Percentiles rank a stretch among this genome's conserved stretches.
Conservation (phyloP, 1,140 invertebrate species). For the Drosophila pectinifera region DNA sequence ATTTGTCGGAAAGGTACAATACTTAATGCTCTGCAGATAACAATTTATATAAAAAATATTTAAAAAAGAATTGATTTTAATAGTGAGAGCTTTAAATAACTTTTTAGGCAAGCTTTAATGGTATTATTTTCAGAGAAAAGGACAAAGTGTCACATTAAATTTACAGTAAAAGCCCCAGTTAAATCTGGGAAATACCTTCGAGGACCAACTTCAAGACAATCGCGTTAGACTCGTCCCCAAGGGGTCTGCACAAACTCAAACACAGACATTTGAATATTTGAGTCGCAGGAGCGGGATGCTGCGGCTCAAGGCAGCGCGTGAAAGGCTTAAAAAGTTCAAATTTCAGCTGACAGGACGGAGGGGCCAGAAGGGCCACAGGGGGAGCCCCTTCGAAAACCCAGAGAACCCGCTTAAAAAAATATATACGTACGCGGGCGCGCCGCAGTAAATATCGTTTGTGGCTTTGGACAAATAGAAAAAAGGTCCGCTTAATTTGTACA, state of each 20-base stretch:
- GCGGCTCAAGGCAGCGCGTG: constrained; percentile 74
- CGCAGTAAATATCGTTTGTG: constrained; percentile 80
- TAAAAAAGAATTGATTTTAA: no score
- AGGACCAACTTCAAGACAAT: constrained; percentile 11
- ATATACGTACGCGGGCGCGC: constrained; percentile 34
- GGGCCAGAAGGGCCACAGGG: constrained; percentile 40
- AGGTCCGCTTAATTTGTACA: constrained; percentile 83
- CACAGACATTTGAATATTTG: constrained; percentile 65
- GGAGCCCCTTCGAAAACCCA: constrained; percentile 11
- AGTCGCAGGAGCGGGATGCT: constrained; percentile 48
- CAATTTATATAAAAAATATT: no score
- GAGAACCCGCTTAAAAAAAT: constrained; percentile 57
- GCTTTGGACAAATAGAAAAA: constrained; percentile 80
- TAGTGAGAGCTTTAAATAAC: no score
- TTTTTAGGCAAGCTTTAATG: not conserved
- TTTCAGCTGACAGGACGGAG: constrained; percentile 73
- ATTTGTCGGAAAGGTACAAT: not conserved
- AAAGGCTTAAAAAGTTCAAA: constrained; percentile 84
- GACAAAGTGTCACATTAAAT: constrained; percentile 3
- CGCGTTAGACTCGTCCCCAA: constrained; percentile 22
- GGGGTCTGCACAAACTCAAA: constrained; percentile 39
- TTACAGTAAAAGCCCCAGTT: not conserved
- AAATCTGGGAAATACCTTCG: constrained; percentile 8
- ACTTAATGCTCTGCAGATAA: constrained; percentile 31
- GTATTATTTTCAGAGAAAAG: not conserved